A percentile compares a stretch with the other conserved stretches of the same genome.
phyloP scores from a whole-genome alignment of 2,797 vertebrate species.

The Anguilla marmorata region DNA sequence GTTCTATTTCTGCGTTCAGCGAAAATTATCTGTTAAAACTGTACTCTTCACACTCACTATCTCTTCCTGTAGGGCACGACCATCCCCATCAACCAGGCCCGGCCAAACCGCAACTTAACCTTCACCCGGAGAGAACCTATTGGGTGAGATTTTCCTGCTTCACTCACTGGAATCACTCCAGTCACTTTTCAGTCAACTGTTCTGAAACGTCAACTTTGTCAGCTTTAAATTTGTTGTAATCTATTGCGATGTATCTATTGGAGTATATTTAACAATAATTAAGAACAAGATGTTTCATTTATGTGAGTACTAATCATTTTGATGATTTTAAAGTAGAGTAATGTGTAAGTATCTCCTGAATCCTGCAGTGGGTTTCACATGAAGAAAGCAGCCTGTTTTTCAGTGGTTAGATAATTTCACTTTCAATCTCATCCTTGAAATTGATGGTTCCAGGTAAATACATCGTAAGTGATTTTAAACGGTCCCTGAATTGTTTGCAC shows the following conservation, averaged over 20 bases:
- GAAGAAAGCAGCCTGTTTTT: constrained; percentile 82
- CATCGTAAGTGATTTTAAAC: neutral
- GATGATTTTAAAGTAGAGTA: neutral
- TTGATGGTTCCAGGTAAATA: neutral
- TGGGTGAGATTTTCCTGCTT: constrained; percentile 74
- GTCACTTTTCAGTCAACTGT: neutral
- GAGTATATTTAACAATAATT: neutral
- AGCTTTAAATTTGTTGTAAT: neutral
- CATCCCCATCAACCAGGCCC: constrained; percentile 95
- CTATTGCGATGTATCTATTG: neutral
- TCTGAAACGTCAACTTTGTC: neutral
- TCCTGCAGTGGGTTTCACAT: neutral
- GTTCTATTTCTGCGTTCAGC: neutral
- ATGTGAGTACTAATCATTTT: neutral
- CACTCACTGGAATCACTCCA: neutral
- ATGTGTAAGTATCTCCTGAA: neutral
- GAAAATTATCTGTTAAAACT: neutral
- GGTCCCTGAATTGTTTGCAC: neutral
- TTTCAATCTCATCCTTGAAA: neutral
- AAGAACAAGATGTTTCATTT: neutral
- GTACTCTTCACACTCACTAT: neutral
- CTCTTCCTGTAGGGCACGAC: constrained; percentile 82
- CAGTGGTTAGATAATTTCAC: constrained; percentile 68
- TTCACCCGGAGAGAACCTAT: constrained; percentile 94
- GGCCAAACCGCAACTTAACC: constrained; percentile 92